A percentile compares a stretch with the other conserved stretches of the same genome.
phyloP scores from a whole-genome alignment of 2,797 vertebrate genomes.

The Triplophysa yarkandensis region DNA sequence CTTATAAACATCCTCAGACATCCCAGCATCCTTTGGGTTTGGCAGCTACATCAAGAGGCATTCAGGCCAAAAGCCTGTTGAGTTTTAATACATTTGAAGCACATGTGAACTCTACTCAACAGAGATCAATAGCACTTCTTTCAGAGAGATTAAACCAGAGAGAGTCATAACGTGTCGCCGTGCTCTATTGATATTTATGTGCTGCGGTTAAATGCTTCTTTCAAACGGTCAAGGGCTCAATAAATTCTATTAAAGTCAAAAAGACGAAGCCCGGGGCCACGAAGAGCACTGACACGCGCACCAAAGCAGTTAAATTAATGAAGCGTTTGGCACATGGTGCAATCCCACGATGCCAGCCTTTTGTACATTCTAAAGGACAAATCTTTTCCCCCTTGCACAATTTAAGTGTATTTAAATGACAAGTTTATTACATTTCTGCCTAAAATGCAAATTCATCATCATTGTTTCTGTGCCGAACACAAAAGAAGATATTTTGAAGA shows the following conservation, averaged over 20 bases:
- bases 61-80: not conserved
- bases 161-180: slow-evolving; percentile 59
- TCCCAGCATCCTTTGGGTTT: slow-evolving; percentile 10
- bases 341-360: not conserved
- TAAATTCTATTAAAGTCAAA: slow-evolving; percentile 71
- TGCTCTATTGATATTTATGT: slow-evolving; percentile 76
- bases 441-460: no score
- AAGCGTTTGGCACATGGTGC: not conserved
- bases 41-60: not conserved
- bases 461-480: no score
- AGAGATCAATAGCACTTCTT: slow-evolving; percentile 77
- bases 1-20: not conserved
- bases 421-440: no score
- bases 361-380: not conserved
- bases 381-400: not conserved
- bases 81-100: slow-evolving; percentile 47
- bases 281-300: slow-evolving; percentile 54
- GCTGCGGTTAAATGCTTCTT: slow-evolving; percentile 74
- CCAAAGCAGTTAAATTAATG: slow-evolving; percentile 58
- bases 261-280: slow-evolving; percentile 55
- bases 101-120: slow-evolving; percentile 60
- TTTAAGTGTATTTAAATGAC: not conserved
- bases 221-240: slow-evolving; percentile 76
- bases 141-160: slow-evolving; percentile 70
- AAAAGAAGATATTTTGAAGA: no score